A percentile compares a stretch with the other conserved stretches of the same genome.
phyloP scores from a whole-genome alignment of 2,888 invertebrate genomes.

The Gasteruption jaculator region DNA sequence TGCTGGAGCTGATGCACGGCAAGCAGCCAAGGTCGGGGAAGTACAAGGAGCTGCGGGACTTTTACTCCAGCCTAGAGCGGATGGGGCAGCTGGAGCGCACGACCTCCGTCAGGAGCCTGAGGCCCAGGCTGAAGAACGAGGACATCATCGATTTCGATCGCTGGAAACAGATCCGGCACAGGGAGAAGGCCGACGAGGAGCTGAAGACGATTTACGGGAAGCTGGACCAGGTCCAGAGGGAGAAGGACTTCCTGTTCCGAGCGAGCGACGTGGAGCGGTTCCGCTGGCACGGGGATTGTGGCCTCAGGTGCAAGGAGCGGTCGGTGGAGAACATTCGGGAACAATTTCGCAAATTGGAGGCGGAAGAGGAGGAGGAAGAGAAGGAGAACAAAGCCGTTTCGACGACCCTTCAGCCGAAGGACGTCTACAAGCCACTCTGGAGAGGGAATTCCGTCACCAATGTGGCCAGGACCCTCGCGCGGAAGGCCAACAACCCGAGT shows the following conservation, averaged over 20 bases:
- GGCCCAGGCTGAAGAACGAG: conserved; percentile 69
- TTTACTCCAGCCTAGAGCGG: conserved; percentile 81
- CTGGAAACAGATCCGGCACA: conserved; percentile 75
- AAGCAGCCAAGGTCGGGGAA: conserved; percentile 70
- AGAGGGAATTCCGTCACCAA: conserved; percentile 78
- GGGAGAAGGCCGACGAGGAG: conserved; percentile 80
- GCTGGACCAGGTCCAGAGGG: conserved; percentile 72
- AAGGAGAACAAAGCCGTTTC: conserved; percentile 50
- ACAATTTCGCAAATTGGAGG: conserved; percentile 65
- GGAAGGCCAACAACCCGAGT: conserved; percentile 55
- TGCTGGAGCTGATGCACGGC: conserved; percentile 63
- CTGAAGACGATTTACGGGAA: conserved; percentile 71
- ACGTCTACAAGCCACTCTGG: conserved; percentile 78
- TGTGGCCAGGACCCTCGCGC: conserved; percentile 68
- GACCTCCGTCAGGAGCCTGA: conserved; percentile 66
- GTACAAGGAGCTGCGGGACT: conserved; percentile 79
- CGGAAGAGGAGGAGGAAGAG: conserved; percentile 54
- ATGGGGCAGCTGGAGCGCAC: conserved; percentile 77
- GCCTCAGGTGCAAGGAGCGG: conserved; percentile 76
- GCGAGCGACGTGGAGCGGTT: conserved; percentile 70
- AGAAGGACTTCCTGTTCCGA: conserved; percentile 79
- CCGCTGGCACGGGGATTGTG: conserved; percentile 72
- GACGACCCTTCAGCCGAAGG: conserved; percentile 58
- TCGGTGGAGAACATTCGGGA: conserved; percentile 83
- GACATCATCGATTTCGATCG: conserved; percentile 83